A percentile compares a stretch with the other conserved stretches of the same genome.
These are phyloP conservation scores for Lacerta viridis DNA, from an alignment of 2,797 vertebrate species.

Conservation along the genomic window DNA sequence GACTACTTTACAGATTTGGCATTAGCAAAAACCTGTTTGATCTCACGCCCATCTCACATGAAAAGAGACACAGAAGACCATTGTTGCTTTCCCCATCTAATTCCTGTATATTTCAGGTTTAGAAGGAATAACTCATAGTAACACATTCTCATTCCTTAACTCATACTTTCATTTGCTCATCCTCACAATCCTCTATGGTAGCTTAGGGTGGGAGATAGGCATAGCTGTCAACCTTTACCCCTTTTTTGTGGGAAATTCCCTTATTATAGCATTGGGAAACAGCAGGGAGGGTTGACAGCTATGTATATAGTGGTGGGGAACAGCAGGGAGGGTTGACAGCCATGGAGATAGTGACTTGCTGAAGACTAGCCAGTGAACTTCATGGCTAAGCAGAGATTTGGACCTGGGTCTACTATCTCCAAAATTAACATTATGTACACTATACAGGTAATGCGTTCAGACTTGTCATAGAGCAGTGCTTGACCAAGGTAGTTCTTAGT, in stretches of 20 bases:
- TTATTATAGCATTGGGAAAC: no score
- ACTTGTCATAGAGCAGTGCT: neutral
- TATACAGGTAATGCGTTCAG: neutral
- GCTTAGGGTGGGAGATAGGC: neutral
- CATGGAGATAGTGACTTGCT: neutral
- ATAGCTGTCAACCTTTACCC: no score
- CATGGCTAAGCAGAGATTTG: neutral
- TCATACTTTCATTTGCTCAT: neutral
- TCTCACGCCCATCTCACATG: neutral
- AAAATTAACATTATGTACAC: neutral
- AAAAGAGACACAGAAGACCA: neutral
- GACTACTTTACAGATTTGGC: neutral
- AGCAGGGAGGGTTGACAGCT: no score
- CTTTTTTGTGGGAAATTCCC: no score
- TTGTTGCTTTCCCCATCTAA: neutral
- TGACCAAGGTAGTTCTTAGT: neutral
- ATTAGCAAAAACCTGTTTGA: neutral
- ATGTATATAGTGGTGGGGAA: no score
- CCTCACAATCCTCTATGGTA: neutral
- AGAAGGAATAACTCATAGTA: neutral
- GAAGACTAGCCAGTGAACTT: neutral
- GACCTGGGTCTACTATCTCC: neutral
- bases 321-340: no score
- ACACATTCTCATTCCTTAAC: neutral
- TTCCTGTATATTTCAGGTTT: neutral